Base-by-base conservation (phyloP, 2,888 invertebrate species). In the Standfussiana lucernea region DNA sequence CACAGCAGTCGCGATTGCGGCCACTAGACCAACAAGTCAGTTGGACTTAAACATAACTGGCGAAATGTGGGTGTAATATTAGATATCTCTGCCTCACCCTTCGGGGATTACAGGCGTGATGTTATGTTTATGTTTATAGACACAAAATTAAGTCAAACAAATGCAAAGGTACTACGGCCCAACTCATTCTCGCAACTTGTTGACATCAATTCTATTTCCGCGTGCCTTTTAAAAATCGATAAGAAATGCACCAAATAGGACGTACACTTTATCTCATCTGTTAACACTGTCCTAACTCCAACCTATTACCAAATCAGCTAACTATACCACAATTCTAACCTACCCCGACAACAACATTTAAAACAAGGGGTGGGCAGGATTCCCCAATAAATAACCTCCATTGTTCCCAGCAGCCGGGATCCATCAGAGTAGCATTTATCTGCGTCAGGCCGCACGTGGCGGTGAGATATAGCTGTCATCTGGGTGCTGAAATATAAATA, bases 371-470 rank as follows among this genome's bases (percentile, higher is more conserved):
- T 61, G 53, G 40, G 45, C 84, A 73, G 84, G 61, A 53, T 40
- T 45, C 40, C 42, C 50, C 69, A 73, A 82, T 84, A 84, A 84
- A 82, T 82, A 84, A 65, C 61, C 35, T 28, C 28, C 50, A 53
- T 66, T 68, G 64, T 84, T 79, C 40, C 59, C 21, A 8, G 13
- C 81, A 79, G 53, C 65, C 53, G 84, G 61, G 65, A 84, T 79
- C 84, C 81, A 84, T 82, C 81, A 79, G 65, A 18, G 40, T 47
- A 61, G 69, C 84, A 82, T 82, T 84, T 66, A 37, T 82, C 81
- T 62, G 42, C 56, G 81, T 84, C 81, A 70, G 24, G 47, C 32
- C 68, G 84, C 79, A 81, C 69, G 80, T 79, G 69, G 53, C 24
- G 2, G 15, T 68, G 82, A 84, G 66, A 84, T 84, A 84, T 80